phyloP scores from a whole-genome alignment of 2,113 vertebrate species.

The Barbus barbus region DNA sequence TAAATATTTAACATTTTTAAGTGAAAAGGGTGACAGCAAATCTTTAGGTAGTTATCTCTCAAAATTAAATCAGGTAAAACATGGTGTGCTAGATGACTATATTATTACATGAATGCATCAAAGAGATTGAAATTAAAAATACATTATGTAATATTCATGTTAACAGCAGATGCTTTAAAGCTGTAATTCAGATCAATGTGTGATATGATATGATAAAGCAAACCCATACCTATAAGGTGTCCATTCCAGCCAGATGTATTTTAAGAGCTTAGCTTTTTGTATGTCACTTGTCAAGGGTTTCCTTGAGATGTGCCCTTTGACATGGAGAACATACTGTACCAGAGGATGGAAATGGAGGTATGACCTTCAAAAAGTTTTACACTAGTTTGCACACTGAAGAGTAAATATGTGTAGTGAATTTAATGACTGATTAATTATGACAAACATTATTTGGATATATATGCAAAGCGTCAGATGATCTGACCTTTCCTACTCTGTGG shows the following conservation, averaged over 20 bases:
- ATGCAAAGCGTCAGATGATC: background rate
- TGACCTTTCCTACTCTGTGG: background rate
- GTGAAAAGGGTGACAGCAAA: too few species aligned
- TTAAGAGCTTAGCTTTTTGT: background rate
- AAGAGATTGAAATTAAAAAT: background rate
- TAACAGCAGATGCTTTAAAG: background rate
- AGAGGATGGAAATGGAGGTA: background rate
- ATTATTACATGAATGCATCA: too few species aligned
- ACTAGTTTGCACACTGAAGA: background rate
- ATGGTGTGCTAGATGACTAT: too few species aligned
- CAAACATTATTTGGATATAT: background rate
- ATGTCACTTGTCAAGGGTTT: background rate
- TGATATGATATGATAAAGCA: conserved; percentile 5
- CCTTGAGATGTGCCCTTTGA: background rate
- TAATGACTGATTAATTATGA: background rate
- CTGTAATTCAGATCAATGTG: background rate
- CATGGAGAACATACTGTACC: background rate
- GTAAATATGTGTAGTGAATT: background rate
- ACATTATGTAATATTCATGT: background rate
- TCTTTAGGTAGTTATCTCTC: too few species aligned
- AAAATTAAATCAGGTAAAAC: too few species aligned
- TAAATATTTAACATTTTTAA: too few species aligned
- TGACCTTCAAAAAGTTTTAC: too few species aligned
- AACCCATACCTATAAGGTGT: background rate
- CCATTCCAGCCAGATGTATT: background rate